These are phyloP conservation scores for Thera britannica DNA, from an alignment of 2,888 invertebrate genomes.

Conservation along the genomic window DNA sequence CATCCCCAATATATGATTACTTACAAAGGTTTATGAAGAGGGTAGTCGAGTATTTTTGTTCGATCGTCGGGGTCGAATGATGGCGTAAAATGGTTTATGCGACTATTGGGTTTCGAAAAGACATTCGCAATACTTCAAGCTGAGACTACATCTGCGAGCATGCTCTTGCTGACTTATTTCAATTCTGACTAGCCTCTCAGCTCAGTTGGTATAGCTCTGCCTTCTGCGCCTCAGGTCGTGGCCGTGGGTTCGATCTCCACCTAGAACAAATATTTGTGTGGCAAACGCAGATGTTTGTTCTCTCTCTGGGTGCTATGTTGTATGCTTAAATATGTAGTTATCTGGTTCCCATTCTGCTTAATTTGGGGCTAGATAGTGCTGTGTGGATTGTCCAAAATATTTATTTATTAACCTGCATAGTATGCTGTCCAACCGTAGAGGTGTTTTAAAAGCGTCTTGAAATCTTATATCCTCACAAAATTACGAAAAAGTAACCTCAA, in stretches of 20 bases:
- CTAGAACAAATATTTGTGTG: too few species aligned
- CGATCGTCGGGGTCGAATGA: not conserved
- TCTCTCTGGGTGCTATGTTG: too few species aligned
- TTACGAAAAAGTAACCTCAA: conserved; percentile 28
- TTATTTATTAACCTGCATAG: not conserved
- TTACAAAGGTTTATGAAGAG: not conserved
- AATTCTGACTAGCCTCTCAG: too few species aligned
- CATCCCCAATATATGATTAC: not conserved
- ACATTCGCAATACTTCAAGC: not conserved
- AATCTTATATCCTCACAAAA: not conserved
- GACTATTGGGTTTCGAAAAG: not conserved
- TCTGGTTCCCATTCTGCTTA: too few species aligned
- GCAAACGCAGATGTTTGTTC: too few species aligned
- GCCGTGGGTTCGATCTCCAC: too few species aligned
- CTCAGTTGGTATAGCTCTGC: too few species aligned
- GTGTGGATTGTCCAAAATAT: too few species aligned
- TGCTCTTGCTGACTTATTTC: not conserved
- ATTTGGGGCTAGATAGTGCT: too few species aligned
- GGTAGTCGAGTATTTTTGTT: not conserved
- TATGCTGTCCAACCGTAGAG: not conserved
- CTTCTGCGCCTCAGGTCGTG: too few species aligned
- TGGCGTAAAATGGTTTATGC: not conserved
- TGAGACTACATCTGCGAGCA: not conserved
- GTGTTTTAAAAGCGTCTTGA: not conserved
- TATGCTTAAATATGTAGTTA: too few species aligned